Conservation (phyloP, 2,113 vertebrate genomes). For the Tyto alba region DNA sequence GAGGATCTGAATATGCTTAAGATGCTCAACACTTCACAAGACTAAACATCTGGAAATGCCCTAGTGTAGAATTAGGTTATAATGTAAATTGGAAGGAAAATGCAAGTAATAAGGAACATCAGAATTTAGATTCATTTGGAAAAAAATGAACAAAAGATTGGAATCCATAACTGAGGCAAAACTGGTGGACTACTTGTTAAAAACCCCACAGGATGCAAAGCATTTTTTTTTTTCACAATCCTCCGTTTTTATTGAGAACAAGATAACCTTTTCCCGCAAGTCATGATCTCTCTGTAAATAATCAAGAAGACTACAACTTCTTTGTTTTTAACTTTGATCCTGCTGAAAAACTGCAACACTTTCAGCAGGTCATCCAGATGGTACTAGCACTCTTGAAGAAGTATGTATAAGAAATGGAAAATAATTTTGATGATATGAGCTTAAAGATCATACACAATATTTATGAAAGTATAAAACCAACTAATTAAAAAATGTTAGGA, state of each 20-base stretch:
- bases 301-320: not conserved
- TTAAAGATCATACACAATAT: not conserved
- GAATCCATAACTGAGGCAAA: not conserved
- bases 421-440: not conserved
- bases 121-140: not conserved
- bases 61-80: not conserved
- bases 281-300: not conserved
- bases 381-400: not conserved
- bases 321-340: not conserved
- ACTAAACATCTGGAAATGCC: not conserved
- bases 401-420: not conserved
- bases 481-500: not conserved
- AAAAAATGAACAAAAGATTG: not conserved
- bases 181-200: not conserved
- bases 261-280: not conserved
- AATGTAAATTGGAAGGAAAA: not conserved
- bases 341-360: not conserved
- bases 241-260: not conserved
- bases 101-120: not conserved
- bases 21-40: not conserved
- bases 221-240: not conserved
- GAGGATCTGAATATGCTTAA: not conserved
- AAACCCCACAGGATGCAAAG: not conserved
- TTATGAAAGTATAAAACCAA: not conserved
- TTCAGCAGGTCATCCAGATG: not conserved